phyloP scores from a whole-genome alignment of 1,140 invertebrate species.

The Wiebesia pumilae region DNA sequence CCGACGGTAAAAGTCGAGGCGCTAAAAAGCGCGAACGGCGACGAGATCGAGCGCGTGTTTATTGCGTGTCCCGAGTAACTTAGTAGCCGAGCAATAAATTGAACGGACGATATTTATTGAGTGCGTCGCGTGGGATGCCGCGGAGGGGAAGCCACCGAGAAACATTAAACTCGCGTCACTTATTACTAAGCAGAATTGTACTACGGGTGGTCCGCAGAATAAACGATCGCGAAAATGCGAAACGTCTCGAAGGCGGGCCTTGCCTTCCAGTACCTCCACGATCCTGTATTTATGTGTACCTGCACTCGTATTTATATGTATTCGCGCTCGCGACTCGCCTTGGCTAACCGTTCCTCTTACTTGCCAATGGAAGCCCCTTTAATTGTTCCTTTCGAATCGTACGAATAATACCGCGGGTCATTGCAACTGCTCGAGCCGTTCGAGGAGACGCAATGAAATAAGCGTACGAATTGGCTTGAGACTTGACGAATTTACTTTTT shows the following conservation, averaged over 20 bases:
- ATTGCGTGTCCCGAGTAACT: slow-evolving; percentile 66
- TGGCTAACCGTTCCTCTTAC: too few species aligned
- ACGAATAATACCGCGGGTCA: too few species aligned
- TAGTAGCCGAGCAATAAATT: slow-evolving; percentile 69
- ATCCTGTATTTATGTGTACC: not conserved
- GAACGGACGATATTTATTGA: slow-evolving; percentile 71
- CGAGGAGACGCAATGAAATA: too few species aligned
- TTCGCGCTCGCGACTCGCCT: too few species aligned
- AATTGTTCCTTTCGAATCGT: too few species aligned
- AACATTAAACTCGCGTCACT: slow-evolving; percentile 68
- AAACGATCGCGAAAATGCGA: slow-evolving; percentile 63
- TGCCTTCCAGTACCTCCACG: not conserved
- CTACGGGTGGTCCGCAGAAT: slow-evolving; percentile 67
- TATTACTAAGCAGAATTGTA: slow-evolving; percentile 49
- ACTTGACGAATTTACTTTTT: too few species aligned
- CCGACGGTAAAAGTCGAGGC: slow-evolving; percentile 20
- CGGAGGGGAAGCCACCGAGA: slow-evolving; percentile 44
- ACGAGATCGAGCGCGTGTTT: slow-evolving; percentile 57
- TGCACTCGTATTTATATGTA: not conserved
- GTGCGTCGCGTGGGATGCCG: slow-evolving; percentile 55
- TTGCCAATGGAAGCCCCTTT: too few species aligned
- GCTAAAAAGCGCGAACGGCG: slow-evolving; percentile 22
- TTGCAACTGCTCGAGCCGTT: too few species aligned
- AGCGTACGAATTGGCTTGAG: too few species aligned
- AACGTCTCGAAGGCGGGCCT: slow-evolving; percentile 54